Base-by-base conservation (phyloP, 2,888 invertebrate genomes). In the Dolichomitus sp. region DNA sequence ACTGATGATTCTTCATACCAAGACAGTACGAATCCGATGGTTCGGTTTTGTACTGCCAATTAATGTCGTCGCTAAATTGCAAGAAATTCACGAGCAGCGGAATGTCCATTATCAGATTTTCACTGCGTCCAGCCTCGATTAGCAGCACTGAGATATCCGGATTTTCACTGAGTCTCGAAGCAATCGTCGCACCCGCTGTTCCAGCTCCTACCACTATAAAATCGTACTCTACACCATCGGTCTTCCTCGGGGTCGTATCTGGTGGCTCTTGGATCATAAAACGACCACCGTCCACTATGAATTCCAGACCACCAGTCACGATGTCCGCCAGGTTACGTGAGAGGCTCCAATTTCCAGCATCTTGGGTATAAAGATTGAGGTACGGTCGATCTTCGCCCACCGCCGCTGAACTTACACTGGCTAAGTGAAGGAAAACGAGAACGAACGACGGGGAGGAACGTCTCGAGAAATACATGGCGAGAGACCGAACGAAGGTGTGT, bases 1-100 rank as follows among this genome's bases (percentile, higher is more conserved):
- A 94, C 59, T 87, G 89, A 0, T 88, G 88, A 19, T 91, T 88
- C 1, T 79, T 86, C 91, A 92, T 92, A 1, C 90, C 97, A 27
- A 96, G 94, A 89, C 97, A 97, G 86, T 96, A 96, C 72, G 94
- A 95, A 57, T 95, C 94, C 14, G 97, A 97, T 0, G 97, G 96
- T 91, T 97, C 96, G 0, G 97, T 97, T 90, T 96, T 96, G 92
- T 97, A 98, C 85, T 95, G 96, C 98, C 98, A 98, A 91, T 97
- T 97, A 59, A 97, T 95, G 54, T 95, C 94, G 4, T 84, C 72
- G 5, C 95, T 95, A 87, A 96, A 95, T 89, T 97, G 97, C 7
- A 97, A 94, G 87, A 96, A 96, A 90, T 96, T 96, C 2, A 96
- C 97, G 2, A 96, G 90, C n/a, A 97, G 94, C 0, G 97, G 97